Percentiles rank a stretch among this genome's conserved stretches.
phyloP scores from a whole-genome alignment of 2,797 vertebrate genomes.

The Sebastes trivittatus region DNA sequence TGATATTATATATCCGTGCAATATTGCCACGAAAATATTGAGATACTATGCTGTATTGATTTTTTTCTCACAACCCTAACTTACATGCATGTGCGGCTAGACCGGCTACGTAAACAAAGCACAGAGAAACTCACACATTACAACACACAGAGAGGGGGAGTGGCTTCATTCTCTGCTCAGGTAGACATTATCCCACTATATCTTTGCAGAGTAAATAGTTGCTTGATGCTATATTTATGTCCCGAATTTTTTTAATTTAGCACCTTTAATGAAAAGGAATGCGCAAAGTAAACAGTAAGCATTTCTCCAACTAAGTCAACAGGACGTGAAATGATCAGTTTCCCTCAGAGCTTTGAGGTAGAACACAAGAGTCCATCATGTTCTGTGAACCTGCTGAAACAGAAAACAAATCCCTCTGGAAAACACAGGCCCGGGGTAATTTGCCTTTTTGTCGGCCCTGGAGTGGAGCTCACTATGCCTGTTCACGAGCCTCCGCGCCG shows the following conservation, averaged over 20 bases:
- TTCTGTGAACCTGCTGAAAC: conserved; percentile 37
- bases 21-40: too few relatives aligned
- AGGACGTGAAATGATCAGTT: background rate
- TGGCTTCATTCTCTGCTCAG: background rate
- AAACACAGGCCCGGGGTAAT: conserved; percentile 44
- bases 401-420: conserved; percentile 42
- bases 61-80: too few relatives aligned
- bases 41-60: too few relatives aligned
- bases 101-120: too few relatives aligned
- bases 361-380: conserved; percentile 19
- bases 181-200: background rate
- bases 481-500: conserved; percentile 47
- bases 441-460: conserved; percentile 37
- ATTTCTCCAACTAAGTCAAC: background rate
- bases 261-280: background rate
- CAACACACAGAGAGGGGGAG: too few relatives aligned
- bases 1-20: too few relatives aligned
- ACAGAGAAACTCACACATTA: too few relatives aligned
- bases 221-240: background rate
- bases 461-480: conserved; percentile 45
- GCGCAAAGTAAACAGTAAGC: background rate
- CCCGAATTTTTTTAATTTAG: background rate
- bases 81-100: too few relatives aligned
- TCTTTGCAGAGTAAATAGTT: background rate
- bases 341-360: background rate